Percentiles rank a stretch among this genome's conserved stretches.
Conservation (phyloP, 2,113 vertebrate genomes). For the Atractosteus spatula region DNA sequence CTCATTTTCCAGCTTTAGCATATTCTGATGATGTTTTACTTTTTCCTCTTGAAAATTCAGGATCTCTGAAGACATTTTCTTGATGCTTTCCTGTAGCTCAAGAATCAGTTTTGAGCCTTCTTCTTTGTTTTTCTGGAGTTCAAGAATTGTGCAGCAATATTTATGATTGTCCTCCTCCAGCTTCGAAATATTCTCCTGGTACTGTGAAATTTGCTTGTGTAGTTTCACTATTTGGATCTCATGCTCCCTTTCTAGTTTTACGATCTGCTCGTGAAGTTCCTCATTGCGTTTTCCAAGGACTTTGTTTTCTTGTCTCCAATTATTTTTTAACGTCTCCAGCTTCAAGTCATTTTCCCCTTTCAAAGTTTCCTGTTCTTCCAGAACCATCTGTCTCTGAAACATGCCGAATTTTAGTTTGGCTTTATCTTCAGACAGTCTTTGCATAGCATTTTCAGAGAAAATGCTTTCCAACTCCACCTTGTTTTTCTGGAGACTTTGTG, state of each 20-base stretch:
- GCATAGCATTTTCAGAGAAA: conserved; percentile 38
- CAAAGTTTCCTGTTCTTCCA: conserved; percentile 12
- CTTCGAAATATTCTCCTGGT: conserved; percentile 15
- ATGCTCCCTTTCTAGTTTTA: conserved; percentile 33
- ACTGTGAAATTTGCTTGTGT: background rate
- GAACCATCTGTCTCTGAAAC: background rate
- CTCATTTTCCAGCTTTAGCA: background rate
- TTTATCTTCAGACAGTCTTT: conserved; percentile 39
- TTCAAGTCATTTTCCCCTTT: conserved; percentile 35
- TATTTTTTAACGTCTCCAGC: conserved; percentile 47
- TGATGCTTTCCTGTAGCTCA: conserved; percentile 40
- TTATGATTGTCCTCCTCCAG: conserved; percentile 36
- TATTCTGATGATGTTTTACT: background rate
- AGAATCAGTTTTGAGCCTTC: conserved; percentile 57
- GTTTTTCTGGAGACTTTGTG: conserved; percentile 35
- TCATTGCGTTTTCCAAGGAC: conserved; percentile 49
- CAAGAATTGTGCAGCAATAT: conserved; percentile 29
- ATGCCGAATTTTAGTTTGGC: conserved; percentile 25
- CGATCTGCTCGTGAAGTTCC: conserved; percentile 42
- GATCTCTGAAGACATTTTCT: conserved; percentile 31
- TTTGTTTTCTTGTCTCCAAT: conserved; percentile 53
- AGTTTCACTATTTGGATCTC: conserved; percentile 22
- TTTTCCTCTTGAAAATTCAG: conserved; percentile 42
- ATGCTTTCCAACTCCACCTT: conserved; percentile 20
- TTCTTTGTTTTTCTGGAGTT: conserved; percentile 51